These are phyloP conservation scores for Pandemis heparana DNA, from an alignment of 2,888 invertebrate species.

Conservation along the genomic window DNA sequence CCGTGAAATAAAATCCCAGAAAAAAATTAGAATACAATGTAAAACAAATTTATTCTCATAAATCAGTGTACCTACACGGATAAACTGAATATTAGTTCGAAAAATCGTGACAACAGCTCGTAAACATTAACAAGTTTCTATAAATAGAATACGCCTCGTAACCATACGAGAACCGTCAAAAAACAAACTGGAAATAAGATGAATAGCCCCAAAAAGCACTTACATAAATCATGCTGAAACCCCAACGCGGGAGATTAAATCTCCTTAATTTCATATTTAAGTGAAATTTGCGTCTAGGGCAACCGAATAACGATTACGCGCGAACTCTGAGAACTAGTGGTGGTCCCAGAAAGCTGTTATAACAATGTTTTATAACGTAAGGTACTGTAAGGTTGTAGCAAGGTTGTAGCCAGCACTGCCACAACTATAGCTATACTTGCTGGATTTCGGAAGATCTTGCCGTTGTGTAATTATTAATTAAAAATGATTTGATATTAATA, in stretches of 20 bases:
- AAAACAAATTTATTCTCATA: too few species aligned
- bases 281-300: neutral
- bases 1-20: too few species aligned
- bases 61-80: too few species aligned
- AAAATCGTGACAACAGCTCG: neutral
- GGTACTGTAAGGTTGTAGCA: too few species aligned
- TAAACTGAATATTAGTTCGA: too few species aligned
- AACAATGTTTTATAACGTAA: too few species aligned
- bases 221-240: slow-evolving; percentile 5
- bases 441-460: too few species aligned
- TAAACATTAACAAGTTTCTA: neutral
- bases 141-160: neutral
- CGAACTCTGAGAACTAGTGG: neutral
- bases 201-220: slow-evolving; percentile 11
- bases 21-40: neutral
- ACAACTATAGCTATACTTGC: too few species aligned
- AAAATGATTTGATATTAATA: too few species aligned
- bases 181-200: neutral
- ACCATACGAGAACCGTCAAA: neutral
- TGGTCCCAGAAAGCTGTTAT: too few species aligned
- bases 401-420: too few species aligned
- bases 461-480: too few species aligned
- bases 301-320: neutral
- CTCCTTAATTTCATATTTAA: neutral
- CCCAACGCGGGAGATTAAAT: neutral